phyloP scores from a whole-genome alignment of 2,888 invertebrate genomes.

The Furcula furcula region DNA sequence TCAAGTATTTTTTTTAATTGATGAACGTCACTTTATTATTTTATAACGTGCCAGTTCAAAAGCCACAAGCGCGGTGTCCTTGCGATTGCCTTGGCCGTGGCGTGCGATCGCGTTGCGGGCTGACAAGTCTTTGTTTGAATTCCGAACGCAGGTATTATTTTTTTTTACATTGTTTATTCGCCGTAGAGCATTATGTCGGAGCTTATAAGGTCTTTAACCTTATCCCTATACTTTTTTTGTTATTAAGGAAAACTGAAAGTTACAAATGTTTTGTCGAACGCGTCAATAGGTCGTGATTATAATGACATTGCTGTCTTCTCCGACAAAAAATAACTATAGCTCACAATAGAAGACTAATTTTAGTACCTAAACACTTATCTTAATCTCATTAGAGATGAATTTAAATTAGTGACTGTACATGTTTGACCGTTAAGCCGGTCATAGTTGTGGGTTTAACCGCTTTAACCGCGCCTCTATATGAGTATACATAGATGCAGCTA shows the following conservation, averaged over 20 bases:
- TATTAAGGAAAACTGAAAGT: constrained; percentile 24
- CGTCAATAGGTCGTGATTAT: no score
- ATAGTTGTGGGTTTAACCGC: no score
- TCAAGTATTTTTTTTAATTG: not conserved
- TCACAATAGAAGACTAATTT: no score
- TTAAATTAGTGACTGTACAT: no score
- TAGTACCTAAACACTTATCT: no score
- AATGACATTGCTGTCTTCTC: no score
- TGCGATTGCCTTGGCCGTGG: constrained; percentile 67
- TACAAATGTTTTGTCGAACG: not conserved
- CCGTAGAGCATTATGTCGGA: constrained; percentile 46
- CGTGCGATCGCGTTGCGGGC: constrained; percentile 58
- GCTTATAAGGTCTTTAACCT: constrained; percentile 60
- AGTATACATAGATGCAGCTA: no score
- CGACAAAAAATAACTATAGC: no score
- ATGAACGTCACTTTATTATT: constrained; percentile 3
- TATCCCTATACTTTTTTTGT: constrained; percentile 14
- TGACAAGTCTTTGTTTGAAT: constrained; percentile 70
- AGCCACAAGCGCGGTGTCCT: constrained; percentile 49
- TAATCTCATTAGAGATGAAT: no score
- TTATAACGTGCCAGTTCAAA: constrained; percentile 15
- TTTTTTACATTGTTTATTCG: constrained; percentile 60
- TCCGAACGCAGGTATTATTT: constrained; percentile 43
- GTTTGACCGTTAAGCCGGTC: no score
- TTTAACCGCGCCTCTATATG: no score